Conservation (phyloP, 1,140 invertebrate genomes). For the Melitaea cinxia region DNA sequence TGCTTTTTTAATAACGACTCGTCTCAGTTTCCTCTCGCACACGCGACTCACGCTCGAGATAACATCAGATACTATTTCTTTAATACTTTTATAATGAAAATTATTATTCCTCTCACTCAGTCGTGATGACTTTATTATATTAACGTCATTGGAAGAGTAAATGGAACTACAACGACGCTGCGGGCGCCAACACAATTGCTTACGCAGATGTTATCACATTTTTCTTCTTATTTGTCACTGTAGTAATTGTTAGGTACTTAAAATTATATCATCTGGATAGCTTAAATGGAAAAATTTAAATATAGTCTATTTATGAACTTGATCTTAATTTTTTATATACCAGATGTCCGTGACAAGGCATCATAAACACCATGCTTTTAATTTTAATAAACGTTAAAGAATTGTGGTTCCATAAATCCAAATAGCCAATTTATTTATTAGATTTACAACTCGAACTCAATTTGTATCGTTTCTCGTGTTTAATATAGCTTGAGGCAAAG, state of each 20-base stretch:
- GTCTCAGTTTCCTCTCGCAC: conserved; percentile 68
- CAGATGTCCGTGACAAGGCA: conserved; percentile 37
- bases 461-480: conserved; percentile 65
- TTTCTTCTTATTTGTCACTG: conserved; percentile 40
- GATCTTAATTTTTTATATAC: conserved; percentile 22
- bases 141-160: conserved; percentile 71
- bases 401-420: conserved; percentile 67
- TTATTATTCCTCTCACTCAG: conserved; percentile 55
- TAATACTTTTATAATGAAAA: conserved; percentile 69
- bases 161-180: conserved; percentile 64
- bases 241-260: conserved; percentile 19
- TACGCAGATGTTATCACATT: conserved; percentile 47
- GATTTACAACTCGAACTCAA: conserved; percentile 42
- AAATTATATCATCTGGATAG: conserved; percentile 8
- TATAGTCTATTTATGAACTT: conserved; percentile 33
- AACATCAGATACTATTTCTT: conserved; percentile 73
- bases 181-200: conserved; percentile 54
- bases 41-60: conserved; percentile 73
- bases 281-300: conserved; percentile 24
- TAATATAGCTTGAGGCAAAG: conserved; percentile 55
- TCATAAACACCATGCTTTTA: conserved; percentile 37
- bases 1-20: conserved; percentile 79
- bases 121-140: conserved; percentile 71
- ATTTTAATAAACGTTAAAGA: conserved; percentile 54
- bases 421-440: conserved; percentile 57